A percentile compares a stretch with the other conserved stretches of the same genome.
phyloP scores from a whole-genome alignment of 2,888 invertebrate genomes.

The Helobdella robusta region DNA sequence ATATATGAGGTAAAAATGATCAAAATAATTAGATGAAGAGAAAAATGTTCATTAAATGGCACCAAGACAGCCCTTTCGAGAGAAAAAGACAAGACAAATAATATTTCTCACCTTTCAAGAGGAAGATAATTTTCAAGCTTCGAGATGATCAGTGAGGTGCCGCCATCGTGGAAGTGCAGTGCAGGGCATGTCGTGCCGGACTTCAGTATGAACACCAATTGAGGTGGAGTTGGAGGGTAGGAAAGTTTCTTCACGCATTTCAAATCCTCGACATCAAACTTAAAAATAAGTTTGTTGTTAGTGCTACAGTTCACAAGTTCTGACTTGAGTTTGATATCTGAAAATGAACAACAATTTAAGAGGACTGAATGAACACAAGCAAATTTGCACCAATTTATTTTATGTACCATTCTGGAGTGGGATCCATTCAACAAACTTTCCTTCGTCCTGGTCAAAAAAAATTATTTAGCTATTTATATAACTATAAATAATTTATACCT shows the following conservation, averaged over 20 bases:
- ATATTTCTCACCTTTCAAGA: no score
- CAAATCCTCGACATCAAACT: slow-evolving; percentile 57
- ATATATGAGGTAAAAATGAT: no score
- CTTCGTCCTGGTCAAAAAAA: slow-evolving; percentile 39
- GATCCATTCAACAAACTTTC: slow-evolving; percentile 47
- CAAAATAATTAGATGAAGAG: no score
- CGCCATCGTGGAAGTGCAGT: slow-evolving; percentile 78
- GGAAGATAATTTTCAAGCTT: no score
- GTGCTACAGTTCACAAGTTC: neutral
- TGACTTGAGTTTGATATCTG: neutral
- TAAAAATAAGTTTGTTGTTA: slow-evolving; percentile 40
- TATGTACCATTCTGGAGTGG: slow-evolving; percentile 34
- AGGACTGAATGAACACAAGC: neutral
- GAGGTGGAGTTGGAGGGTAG: slow-evolving; percentile 45
- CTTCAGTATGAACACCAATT: slow-evolving; percentile 58
- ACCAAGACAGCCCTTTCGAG: no score
- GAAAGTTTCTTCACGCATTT: slow-evolving; percentile 56
- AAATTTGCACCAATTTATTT: no score
- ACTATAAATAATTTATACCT: neutral
- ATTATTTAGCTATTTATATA: slow-evolving; percentile 13
- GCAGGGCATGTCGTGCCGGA: slow-evolving; percentile 66
- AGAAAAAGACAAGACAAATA: no score
- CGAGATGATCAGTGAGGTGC: no score
- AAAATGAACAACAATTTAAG: no score
- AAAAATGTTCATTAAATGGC: no score